Conservation (phyloP, 2,113 vertebrate species). For the Sakesphorus luctuosus region DNA sequence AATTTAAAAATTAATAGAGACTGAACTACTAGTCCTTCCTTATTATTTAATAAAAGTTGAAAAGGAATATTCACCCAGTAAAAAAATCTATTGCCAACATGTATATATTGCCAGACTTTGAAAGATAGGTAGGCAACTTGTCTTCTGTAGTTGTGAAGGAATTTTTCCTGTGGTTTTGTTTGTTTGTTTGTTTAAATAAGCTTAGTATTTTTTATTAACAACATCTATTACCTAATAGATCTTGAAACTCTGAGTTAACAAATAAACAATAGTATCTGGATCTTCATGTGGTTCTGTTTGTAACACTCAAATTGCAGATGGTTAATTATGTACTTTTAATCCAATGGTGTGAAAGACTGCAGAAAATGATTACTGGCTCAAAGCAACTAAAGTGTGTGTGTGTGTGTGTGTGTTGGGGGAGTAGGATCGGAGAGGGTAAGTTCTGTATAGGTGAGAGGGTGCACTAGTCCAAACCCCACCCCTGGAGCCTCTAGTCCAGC, state of each 20-base stretch:
- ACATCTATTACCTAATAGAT: not conserved
- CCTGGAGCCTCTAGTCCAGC: too few species aligned
- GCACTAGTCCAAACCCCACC: not conserved
- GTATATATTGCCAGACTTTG: not conserved
- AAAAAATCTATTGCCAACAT: not conserved
- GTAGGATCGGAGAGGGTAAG: not conserved
- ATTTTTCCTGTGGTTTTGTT: not conserved
- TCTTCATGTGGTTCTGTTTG: slow-evolving; percentile 17
- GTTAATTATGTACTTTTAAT: slow-evolving; percentile 41
- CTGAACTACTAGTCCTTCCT: not conserved
- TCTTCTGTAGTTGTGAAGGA: not conserved
- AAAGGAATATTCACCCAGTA: not conserved
- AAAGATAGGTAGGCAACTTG: not conserved
- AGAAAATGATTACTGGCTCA: not conserved
- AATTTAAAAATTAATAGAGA: not conserved
- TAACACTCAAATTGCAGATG: slow-evolving; percentile 24
- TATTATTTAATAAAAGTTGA: not conserved
- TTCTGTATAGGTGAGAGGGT: not conserved
- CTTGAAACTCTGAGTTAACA: slow-evolving; percentile 40
- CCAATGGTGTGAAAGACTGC: not conserved
- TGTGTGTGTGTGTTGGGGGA: not conserved
- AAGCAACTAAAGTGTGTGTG: not conserved
- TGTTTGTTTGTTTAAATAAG: not conserved
- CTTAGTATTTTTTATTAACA: slow-evolving; percentile 1
- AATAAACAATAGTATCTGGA: slow-evolving; percentile 31